phyloP scores from a whole-genome alignment of 2,113 vertebrate species.

The Bolborhynchus lineola region DNA sequence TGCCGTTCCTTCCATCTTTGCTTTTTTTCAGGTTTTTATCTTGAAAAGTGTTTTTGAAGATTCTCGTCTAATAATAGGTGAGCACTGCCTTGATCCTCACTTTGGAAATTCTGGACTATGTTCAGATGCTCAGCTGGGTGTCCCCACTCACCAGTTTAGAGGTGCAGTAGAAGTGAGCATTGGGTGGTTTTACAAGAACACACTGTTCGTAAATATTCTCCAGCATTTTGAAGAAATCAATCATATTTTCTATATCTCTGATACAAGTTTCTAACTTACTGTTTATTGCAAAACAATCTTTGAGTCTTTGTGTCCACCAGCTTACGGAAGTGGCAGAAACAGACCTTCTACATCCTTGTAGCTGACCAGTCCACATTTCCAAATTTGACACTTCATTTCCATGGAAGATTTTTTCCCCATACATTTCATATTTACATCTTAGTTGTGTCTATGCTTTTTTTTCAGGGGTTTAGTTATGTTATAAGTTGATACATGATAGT shows the following conservation, averaged over 20 bases:
- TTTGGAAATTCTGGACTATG: not conserved
- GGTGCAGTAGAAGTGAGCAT: not conserved
- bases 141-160: not conserved
- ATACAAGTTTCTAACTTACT: not conserved
- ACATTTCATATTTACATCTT: accelerated
- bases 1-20: not conserved
- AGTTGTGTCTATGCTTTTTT: not conserved
- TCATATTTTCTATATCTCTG: not conserved
- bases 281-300: not conserved
- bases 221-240: not conserved
- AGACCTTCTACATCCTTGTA: not conserved
- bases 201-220: not conserved
- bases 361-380: not conserved
- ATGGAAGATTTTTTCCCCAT: accelerated
- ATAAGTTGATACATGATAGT: not conserved
- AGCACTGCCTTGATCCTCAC: not conserved
- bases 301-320: not conserved
- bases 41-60: not conserved
- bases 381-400: not conserved
- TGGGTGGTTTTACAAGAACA: not conserved
- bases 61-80: not conserved
- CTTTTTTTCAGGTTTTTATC: not conserved
- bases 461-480: not conserved
- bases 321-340: not conserved
- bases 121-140: not conserved